Base-by-base conservation (phyloP, 2,113 vertebrate genomes). In the Pipra filicauda region DNA sequence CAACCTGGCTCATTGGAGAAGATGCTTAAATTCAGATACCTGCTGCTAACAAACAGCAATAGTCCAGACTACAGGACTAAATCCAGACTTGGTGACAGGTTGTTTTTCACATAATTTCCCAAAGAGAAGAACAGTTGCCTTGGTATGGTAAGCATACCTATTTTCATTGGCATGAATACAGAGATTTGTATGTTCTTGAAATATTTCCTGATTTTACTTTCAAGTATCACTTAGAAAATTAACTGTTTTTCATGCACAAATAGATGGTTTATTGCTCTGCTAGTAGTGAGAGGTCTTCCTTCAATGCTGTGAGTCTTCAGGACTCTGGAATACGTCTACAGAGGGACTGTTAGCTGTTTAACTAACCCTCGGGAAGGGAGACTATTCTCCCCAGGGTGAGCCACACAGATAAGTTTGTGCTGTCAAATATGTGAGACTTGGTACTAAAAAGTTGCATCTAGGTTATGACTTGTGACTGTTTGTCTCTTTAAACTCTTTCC, bases 401-500 rank as follows among this genome's bases (percentile, higher is more conserved):
- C 14, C 48, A 27, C 31, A 57, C 5, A 49, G 28, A 4, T 18
- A 71, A 62, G 2, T 39, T 43, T 59, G 12, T 21, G n/a, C 30
- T 65, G 79, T 64, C 46, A 77, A 39, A 78, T 66, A 67, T 82
- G 52, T 88, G 31, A 35, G 33, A 48, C 31, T 33, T 46, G 22
- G 12, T 41, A 44, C 71, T 16, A 39, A 85, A 82, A 66, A 69
- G 31, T n/a, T 94, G 57, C 41, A 65, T 44, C 21, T 65, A 61
- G 44, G 13, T 83, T 79, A 52, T 35, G 72, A 67, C 59, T 67
- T 78, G 35, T 69, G 59, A 17, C 20, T 76, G 9, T 67, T 95
- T 96, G 30, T 81, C 77, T 96, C 75, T 95, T 96, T 96, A 94
- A 95, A 95, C 33, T 62, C 72, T 74, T 86, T 89, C 28, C 27